A percentile compares a stretch with the other conserved stretches of the same genome.
These are phyloP conservation scores for Philopedon plagiatum DNA, from an alignment of 2,888 invertebrate species.

Conservation along the genomic window DNA sequence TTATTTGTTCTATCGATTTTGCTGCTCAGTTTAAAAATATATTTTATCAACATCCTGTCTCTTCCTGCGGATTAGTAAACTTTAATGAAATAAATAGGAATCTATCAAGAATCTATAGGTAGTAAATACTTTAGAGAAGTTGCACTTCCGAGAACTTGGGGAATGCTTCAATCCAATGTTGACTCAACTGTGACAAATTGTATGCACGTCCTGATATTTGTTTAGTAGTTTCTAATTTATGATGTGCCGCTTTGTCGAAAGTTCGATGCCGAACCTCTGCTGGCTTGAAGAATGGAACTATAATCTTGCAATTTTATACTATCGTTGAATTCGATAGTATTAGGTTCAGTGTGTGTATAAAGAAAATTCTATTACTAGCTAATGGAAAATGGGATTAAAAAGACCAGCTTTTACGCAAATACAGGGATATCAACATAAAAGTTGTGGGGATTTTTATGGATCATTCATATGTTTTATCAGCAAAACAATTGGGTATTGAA, in stretches of 20 bases:
- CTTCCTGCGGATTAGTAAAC: background rate
- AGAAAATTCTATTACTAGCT: too few relatives aligned
- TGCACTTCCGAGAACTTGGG: background rate
- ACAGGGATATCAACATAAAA: too few relatives aligned
- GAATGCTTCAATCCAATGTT: slow-evolving; percentile 3
- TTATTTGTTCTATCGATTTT: too few relatives aligned
- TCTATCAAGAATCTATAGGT: background rate
- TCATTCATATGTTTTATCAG: too few relatives aligned
- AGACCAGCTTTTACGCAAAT: too few relatives aligned
- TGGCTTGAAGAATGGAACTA: background rate
- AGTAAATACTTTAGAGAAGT: slow-evolving; percentile 6
- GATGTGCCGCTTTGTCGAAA: background rate
- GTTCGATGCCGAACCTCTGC: background rate
- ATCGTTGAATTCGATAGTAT: too few relatives aligned
- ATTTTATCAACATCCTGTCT: background rate
- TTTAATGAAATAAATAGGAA: background rate
- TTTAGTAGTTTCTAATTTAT: slow-evolving; percentile 12
- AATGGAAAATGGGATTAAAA: too few relatives aligned
- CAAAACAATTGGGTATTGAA: too few relatives aligned
- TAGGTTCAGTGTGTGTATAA: too few relatives aligned
- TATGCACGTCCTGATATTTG: slow-evolving; percentile 10
- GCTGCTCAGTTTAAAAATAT: too few relatives aligned
- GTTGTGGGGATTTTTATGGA: too few relatives aligned
- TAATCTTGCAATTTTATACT: too few relatives aligned
- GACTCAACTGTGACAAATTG: slow-evolving; percentile 8